These are phyloP conservation scores for Otolemur crassicaudatus DNA, from an alignment of 2,797 vertebrate species.

Conservation along the genomic window DNA sequence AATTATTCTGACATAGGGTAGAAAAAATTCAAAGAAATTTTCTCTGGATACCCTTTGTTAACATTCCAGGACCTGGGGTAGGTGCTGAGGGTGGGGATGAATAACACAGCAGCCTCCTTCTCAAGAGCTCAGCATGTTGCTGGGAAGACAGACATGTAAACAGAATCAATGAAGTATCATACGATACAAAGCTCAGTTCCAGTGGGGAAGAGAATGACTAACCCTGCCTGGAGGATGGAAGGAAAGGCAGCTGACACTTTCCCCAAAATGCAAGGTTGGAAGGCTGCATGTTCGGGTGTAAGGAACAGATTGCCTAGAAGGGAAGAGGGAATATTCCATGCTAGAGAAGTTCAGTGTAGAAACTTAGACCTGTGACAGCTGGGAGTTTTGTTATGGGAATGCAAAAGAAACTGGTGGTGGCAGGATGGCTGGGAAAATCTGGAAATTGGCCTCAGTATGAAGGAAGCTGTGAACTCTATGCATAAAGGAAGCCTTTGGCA, in stretches of 20 bases:
- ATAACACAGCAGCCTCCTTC: conserved; percentile 52
- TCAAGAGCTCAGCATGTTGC: conserved; percentile 64
- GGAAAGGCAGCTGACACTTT: conserved; percentile 43
- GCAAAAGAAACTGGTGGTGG: not conserved
- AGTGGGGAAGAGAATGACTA: conserved; percentile 76
- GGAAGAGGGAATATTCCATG: conserved; percentile 41
- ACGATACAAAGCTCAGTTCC: conserved; percentile 63
- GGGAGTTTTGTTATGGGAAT: not conserved
- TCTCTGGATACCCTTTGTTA: conserved; percentile 42
- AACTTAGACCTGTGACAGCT: not conserved
- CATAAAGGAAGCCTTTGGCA: not conserved
- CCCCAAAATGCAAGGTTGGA: conserved; percentile 53
- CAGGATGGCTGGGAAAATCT: not conserved
- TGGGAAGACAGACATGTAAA: conserved; percentile 76
- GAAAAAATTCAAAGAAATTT: not conserved
- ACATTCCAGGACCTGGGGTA: conserved; percentile 32
- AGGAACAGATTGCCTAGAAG: conserved; percentile 43
- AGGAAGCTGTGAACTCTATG: not conserved
- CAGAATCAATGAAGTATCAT: conserved; percentile 75
- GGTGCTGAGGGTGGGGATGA: conserved; percentile 33
- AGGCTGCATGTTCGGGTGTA: not conserved
- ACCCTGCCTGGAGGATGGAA: conserved; percentile 73
- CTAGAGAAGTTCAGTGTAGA: not conserved
- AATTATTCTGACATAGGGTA: not conserved
- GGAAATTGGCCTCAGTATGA: not conserved